phyloP scores from a whole-genome alignment of 1,140 invertebrate genomes.

The Vanessa atalanta region DNA sequence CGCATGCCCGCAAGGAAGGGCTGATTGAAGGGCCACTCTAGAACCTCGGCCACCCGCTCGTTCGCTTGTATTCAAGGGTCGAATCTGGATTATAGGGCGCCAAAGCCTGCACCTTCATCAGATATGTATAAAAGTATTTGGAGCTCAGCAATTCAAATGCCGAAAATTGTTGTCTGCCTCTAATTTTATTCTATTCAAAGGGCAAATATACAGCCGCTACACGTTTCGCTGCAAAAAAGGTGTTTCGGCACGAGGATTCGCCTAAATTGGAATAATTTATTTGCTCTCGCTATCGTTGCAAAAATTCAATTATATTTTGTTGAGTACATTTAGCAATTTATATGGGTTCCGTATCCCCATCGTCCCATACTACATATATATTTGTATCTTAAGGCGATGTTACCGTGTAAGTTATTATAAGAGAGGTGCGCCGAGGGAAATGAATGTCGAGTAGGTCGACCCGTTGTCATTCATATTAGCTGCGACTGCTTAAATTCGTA shows the following conservation, averaged over 20 bases:
- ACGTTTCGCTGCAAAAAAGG: constrained; percentile 23
- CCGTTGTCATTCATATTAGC: constrained; percentile 81
- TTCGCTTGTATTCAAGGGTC: constrained; percentile 78
- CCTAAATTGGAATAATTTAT: constrained; percentile 39
- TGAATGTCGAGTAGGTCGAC: constrained; percentile 78
- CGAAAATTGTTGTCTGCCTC: constrained; percentile 63
- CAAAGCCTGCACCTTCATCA: constrained; percentile 77
- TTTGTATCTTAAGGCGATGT: constrained; percentile 72
- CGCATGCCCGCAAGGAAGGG: constrained; percentile 71
- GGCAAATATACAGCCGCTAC: constrained; percentile 28
- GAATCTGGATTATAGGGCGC: constrained; percentile 79
- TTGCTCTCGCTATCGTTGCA: constrained; percentile 33
- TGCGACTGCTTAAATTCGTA: constrained; percentile 77
- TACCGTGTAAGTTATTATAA: constrained; percentile 79
- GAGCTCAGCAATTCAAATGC: constrained; percentile 64
- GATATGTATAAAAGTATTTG: constrained; percentile 77
- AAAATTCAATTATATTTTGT: constrained; percentile 45
- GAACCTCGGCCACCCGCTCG: constrained; percentile 77
- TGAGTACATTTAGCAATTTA: constrained; percentile 34
- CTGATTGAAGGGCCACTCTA: constrained; percentile 80
- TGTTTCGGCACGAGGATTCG: constrained; percentile 21
- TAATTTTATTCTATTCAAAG: constrained; percentile 65
- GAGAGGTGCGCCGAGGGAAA: constrained; percentile 79
- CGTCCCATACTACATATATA: constrained; percentile 53
- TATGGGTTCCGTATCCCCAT: constrained; percentile 48